These are phyloP conservation scores for Epinotia demarniana DNA, from an alignment of 2,888 invertebrate genomes.

Conservation along the genomic window DNA sequence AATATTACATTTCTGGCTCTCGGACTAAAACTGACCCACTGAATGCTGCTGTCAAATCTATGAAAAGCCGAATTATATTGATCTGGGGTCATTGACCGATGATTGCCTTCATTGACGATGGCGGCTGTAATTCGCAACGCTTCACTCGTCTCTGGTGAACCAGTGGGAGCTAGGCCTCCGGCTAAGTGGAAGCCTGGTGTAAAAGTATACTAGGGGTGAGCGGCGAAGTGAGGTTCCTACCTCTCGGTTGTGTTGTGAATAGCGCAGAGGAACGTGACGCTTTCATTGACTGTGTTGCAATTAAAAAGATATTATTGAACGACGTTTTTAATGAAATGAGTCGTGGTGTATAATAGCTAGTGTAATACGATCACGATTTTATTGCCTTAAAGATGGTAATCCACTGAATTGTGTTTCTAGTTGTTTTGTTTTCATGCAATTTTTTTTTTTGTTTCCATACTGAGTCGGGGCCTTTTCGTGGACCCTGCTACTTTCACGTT, in stretches of 20 bases:
- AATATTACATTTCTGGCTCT: neutral
- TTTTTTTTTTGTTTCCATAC: too few species aligned
- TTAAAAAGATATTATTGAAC: constrained; percentile 24
- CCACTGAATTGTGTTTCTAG: neutral
- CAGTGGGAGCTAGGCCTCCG: too few species aligned
- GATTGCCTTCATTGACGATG: constrained; percentile 68
- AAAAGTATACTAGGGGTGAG: too few species aligned
- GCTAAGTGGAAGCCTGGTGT: too few species aligned
- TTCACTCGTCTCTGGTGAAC: too few species aligned
- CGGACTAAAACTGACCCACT: constrained; percentile 50
- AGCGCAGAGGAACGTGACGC: constrained; percentile 48
- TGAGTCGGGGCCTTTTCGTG: too few species aligned
- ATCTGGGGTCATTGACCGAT: constrained; percentile 68
- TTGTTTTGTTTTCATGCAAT: neutral
- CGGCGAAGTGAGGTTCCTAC: too few species aligned
- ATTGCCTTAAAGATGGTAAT: neutral
- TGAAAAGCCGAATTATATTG: constrained; percentile 73
- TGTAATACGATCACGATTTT: neutral
- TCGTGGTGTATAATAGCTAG: neutral
- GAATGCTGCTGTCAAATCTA: constrained; percentile 64
- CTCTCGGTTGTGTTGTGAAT: too few species aligned
- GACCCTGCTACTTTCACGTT: too few species aligned
- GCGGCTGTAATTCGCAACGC: constrained; percentile 33
- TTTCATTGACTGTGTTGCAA: constrained; percentile 43
- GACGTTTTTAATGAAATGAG: neutral